Evolutionary conservation across 1,140 invertebrate species (phyloP).

Genomic region (Ganaspis sp.): DNA sequence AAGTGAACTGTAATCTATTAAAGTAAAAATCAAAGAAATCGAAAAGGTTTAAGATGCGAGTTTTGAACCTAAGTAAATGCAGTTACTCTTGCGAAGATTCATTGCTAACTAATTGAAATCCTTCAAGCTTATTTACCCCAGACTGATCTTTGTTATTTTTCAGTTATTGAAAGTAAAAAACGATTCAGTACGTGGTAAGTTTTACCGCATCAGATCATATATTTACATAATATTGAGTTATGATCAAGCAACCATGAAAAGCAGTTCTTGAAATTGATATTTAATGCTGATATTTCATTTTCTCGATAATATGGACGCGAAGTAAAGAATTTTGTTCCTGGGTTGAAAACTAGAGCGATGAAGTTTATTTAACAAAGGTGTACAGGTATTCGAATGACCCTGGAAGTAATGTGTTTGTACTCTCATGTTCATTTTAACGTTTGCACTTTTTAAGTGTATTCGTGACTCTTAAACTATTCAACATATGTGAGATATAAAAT

Average conservation of each 20-base stretch:
- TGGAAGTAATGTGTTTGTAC: not conserved
- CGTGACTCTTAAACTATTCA: slow-evolving; percentile 2
- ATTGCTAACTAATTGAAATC: no score
- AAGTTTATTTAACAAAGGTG: slow-evolving; percentile 36
- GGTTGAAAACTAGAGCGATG: slow-evolving; percentile 9
- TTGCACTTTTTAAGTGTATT: not conserved
- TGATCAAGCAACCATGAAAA: not conserved
- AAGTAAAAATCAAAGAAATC: no score
- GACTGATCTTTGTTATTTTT: no score
- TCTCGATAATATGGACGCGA: slow-evolving; percentile 41
- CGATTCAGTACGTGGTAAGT: no score
- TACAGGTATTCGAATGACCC: not conserved
- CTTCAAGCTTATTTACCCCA: no score
- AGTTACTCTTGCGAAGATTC: no score
- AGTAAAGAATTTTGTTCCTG: slow-evolving; percentile 23
- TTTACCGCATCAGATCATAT: no score
- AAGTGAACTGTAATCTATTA: no score
- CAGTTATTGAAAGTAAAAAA: no score
- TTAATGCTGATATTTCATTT: slow-evolving; percentile 33
- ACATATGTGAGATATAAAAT: slow-evolving; percentile 25
- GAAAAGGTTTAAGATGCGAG: no score
- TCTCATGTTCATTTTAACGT: slow-evolving; percentile 18
- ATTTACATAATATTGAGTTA: not conserved
- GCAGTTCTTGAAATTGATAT: not conserved
- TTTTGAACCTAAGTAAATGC: no score